phyloP scores from a whole-genome alignment of 2,113 vertebrate genomes.

The Catagonus wagneri region DNA sequence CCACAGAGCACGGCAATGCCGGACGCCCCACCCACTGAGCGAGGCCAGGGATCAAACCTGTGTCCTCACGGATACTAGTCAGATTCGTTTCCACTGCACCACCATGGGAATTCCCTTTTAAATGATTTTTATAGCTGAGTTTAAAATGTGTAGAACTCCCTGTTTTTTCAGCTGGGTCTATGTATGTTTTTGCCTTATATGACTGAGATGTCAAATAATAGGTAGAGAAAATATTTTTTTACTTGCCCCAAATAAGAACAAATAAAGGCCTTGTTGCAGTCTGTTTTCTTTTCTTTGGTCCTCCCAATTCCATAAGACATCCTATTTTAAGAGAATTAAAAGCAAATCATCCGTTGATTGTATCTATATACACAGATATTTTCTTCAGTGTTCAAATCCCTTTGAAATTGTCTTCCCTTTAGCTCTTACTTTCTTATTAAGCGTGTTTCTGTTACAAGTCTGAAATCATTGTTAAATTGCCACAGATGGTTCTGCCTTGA shows the following conservation, averaged over 20 bases:
- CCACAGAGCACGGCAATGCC: no score
- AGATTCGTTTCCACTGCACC: no score
- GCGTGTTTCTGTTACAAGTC: constrained; percentile 53
- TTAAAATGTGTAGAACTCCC: constrained; percentile 9
- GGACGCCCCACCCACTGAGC: no score
- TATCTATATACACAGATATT: constrained; percentile 74
- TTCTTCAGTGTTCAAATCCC: constrained; percentile 69
- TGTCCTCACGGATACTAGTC: no score
- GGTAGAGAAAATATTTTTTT: constrained; percentile 56
- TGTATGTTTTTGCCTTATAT: constrained; percentile 22
- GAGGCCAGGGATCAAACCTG: no score
- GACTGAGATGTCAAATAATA: constrained; percentile 25
- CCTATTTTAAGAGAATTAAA: constrained; percentile 68
- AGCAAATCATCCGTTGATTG: constrained; percentile 71
- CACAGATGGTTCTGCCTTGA: constrained; percentile 58
- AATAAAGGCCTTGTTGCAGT: constrained; percentile 65
- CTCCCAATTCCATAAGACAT: constrained; percentile 70
- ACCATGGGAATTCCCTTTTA: background rate
- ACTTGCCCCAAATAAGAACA: constrained; percentile 70
- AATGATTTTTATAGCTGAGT: constrained; percentile 49
- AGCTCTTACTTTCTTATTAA: constrained; percentile 79
- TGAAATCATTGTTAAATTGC: constrained; percentile 74
- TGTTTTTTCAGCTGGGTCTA: background rate
- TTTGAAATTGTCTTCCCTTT: constrained; percentile 79
- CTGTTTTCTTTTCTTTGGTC: constrained; percentile 75